Base-by-base conservation (phyloP, 2,888 invertebrate genomes). In the Serripes groenlandicus region DNA sequence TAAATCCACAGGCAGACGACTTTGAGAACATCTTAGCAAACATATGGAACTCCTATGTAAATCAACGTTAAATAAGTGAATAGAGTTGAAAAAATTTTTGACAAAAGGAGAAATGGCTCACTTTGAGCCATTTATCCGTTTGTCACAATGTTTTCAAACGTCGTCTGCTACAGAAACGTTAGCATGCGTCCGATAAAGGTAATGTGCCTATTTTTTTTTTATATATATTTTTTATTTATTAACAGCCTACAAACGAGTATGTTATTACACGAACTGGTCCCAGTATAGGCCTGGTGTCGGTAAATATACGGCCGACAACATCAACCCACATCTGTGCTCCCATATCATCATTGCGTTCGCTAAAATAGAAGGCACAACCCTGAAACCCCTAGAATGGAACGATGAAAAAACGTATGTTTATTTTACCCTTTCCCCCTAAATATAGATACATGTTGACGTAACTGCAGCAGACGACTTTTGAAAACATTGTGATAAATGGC, bases 191-290 rank as follows among this genome's bases (percentile, higher is more conserved):
- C n/a, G n/a, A n/a, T n/a, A n/a, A n/a, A n/a, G n/a, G n/a, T n/a
- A n/a, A n/a, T n/a, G n/a, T n/a, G n/a, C 7, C 18, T 21, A 21
- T 3, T 49, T 5, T 49, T 2, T 21, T 49, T 2, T 1, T 21
- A 49, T 49, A 21, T 21, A 3, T 49, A 21, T 5, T 49, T 60
- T 1, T 28, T 28, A 9, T 28, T 28, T 30, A 0, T 28, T 9
- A 9, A 64, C 34, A 52, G 72, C 83, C 21, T 78, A 71, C 64
- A 71, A 69, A 42, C 58, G 73, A 5, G 90, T 93, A 32, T 99
- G 99, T 94, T 99, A 99, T 95, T 99, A 98, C 95, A 99, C 99
- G 58, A 99, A 99, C 95, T 99, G 99, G 99, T 98, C 99, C 0
- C 99, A 99, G 94, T 99, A 99, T 95, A 96, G 99, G 79, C 97